Percentiles rank a stretch among this genome's conserved stretches.
phyloP scores from a whole-genome alignment of 2,113 vertebrate species.

The Isurus oxyrinchus region DNA sequence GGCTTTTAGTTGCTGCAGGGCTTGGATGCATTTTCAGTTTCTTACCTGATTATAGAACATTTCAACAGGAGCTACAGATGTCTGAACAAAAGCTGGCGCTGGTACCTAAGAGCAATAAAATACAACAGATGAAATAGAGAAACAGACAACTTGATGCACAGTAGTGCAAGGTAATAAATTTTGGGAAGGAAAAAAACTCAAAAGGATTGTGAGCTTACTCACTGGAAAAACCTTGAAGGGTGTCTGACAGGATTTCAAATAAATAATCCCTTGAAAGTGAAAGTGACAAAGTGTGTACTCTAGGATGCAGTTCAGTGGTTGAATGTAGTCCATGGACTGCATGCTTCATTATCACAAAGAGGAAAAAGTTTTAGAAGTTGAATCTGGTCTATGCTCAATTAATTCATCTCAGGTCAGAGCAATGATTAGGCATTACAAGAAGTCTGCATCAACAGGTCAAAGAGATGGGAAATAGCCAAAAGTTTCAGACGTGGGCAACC shows the following conservation, averaged over 20 bases:
- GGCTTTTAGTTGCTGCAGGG: not conserved
- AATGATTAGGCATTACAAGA: not conserved
- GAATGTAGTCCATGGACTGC: no score
- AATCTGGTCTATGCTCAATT: not conserved
- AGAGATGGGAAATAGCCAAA: not conserved
- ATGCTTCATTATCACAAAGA: not conserved
- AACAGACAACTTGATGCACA: not conserved
- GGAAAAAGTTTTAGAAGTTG: not conserved
- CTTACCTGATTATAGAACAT: not conserved
- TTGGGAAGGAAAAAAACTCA: not conserved
- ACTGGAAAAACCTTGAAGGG: not conserved
- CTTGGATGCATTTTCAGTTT: not conserved
- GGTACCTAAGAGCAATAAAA: not conserved
- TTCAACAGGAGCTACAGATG: conserved; percentile 36
- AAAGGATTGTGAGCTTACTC: not conserved
- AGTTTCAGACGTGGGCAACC: no score
- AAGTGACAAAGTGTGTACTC: not conserved
- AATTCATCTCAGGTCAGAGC: not conserved
- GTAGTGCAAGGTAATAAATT: not conserved
- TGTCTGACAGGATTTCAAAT: not conserved
- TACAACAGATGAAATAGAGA: not conserved
- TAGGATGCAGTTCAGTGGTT: not conserved
- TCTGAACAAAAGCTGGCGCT: not conserved
- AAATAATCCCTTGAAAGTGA: not conserved
- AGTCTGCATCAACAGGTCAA: not conserved